Percentiles rank a stretch among this genome's conserved stretches.
phyloP scores from a whole-genome alignment of 2,888 invertebrate genomes.

The Unio pictorum region DNA sequence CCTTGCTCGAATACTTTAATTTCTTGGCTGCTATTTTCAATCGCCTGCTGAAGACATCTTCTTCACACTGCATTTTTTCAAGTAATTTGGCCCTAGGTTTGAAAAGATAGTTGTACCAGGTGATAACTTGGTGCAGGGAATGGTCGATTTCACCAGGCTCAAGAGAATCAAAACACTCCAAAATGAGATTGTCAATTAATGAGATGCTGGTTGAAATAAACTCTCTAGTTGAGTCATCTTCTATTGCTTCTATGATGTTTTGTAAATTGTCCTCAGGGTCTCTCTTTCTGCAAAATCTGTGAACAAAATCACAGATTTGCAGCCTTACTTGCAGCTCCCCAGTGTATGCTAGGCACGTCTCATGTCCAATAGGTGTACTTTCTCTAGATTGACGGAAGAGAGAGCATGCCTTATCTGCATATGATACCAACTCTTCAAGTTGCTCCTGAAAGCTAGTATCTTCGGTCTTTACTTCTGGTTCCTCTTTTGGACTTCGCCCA shows the following conservation, averaged over 20 bases:
- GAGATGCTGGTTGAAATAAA: conserved; percentile 34
- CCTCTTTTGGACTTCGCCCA: conserved; percentile 21
- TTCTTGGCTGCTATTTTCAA: conserved; percentile 33
- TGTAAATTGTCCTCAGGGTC: conserved; percentile 12
- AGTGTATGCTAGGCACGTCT: conserved; percentile 27
- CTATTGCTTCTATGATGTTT: conserved; percentile 8
- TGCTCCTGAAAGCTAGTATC: conserved; percentile 9
- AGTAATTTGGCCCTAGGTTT: conserved; percentile 8
- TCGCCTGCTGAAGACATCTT: conserved; percentile 19
- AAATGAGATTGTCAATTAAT: conserved; percentile 31
- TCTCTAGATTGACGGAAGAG: conserved; percentile 31
- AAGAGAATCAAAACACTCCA: conserved; percentile 39
- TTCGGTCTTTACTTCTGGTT: conserved; percentile 5
- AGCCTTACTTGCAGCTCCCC: conserved; percentile 40
- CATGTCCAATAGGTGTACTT: conserved; percentile 24
- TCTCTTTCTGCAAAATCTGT: conserved; percentile 14
- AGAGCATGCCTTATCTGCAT: conserved; percentile 32
- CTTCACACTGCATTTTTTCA: conserved; percentile 8
- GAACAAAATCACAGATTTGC: conserved; percentile 36
- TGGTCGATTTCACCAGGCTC: conserved; percentile 17
- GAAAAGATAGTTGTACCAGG: conserved; percentile 37
- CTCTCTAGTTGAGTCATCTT: conserved; percentile 9
- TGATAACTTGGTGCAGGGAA: conserved; percentile 15
- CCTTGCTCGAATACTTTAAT: conserved; percentile 23
- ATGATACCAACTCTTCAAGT: conserved; percentile 17